A percentile compares a stretch with the other conserved stretches of the same genome.
These are phyloP conservation scores for Tiaroga cobitis DNA, from an alignment of 2,797 vertebrate species.

Conservation along the genomic window DNA sequence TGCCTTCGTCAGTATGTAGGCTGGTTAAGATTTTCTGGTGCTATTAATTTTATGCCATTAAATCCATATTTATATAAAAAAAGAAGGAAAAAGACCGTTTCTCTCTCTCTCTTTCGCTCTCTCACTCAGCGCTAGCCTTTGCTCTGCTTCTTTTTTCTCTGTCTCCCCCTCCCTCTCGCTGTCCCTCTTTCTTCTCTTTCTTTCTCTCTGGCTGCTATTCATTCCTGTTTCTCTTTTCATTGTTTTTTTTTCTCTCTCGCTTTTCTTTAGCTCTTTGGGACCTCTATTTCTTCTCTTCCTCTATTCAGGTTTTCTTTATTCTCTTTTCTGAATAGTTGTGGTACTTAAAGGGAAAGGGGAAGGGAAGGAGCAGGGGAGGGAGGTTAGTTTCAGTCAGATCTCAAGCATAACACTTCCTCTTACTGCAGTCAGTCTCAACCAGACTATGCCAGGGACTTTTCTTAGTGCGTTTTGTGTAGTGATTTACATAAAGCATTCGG, in stretches of 20 bases:
- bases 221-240: conserved; percentile 80
- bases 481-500: conserved; percentile 13
- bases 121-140: conserved; percentile 57
- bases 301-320: conserved; percentile 85
- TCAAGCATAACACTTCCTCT: conserved; percentile 81
- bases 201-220: conserved; percentile 78
- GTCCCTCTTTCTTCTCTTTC: conserved; percentile 66
- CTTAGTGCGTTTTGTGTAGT: conserved; percentile 68
- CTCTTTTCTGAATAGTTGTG: conserved; percentile 83
- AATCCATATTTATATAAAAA: conserved; percentile 63
- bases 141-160: conserved; percentile 73
- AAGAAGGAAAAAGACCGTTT: not conserved
- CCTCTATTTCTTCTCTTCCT: conserved; percentile 78
- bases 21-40: conserved; percentile 28
- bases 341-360: conserved; percentile 80
- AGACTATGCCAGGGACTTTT: conserved; percentile 76
- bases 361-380: conserved; percentile 73
- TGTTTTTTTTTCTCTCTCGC: conserved; percentile 71
- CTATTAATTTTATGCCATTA: conserved; percentile 54
- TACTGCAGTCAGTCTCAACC: conserved; percentile 65
- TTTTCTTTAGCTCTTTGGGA: conserved; percentile 79
- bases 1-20: conserved; percentile 26
- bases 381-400: conserved; percentile 82
- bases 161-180: conserved; percentile 68
- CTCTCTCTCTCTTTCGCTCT: not conserved